A percentile compares a stretch with the other conserved stretches of the same genome.
Evolutionary conservation across 2,797 vertebrate species (phyloP).

Genomic region (Sus cebifrons): DNA sequence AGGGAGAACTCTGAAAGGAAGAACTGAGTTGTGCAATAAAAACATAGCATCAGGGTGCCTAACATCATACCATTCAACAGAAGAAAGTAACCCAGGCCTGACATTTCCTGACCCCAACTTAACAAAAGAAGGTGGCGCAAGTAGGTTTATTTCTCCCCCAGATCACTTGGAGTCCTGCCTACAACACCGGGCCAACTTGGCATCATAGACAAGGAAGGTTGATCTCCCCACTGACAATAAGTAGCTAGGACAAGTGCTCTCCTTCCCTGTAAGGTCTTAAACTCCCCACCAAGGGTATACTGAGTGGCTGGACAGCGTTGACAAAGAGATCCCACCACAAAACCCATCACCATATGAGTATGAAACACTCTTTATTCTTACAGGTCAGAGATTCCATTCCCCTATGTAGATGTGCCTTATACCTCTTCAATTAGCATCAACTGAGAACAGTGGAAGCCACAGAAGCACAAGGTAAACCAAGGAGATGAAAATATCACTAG

Average conservation of each 20-base stretch:
- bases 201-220: not conserved
- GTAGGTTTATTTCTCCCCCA: not conserved
- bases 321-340: not conserved
- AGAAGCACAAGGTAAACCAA: constrained; percentile 14
- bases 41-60: not conserved
- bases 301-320: not conserved
- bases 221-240: not conserved
- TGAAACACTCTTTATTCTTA: not conserved
- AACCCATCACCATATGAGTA: not conserved
- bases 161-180: not conserved
- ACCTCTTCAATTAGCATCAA: not conserved
- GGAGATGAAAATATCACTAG: not conserved
- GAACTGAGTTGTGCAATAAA: not conserved
- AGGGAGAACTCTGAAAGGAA: not conserved
- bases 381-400: not conserved
- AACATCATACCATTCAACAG: not conserved
- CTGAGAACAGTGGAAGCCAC: not conserved
- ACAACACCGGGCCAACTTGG: not conserved
- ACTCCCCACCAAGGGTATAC: not conserved
- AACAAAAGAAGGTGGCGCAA: not conserved
- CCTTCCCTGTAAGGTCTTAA: not conserved
- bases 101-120: not conserved
- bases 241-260: not conserved
- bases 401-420: not conserved
- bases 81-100: not conserved